phyloP scores from a whole-genome alignment of 2,113 vertebrate species.

The Bos indicus region DNA sequence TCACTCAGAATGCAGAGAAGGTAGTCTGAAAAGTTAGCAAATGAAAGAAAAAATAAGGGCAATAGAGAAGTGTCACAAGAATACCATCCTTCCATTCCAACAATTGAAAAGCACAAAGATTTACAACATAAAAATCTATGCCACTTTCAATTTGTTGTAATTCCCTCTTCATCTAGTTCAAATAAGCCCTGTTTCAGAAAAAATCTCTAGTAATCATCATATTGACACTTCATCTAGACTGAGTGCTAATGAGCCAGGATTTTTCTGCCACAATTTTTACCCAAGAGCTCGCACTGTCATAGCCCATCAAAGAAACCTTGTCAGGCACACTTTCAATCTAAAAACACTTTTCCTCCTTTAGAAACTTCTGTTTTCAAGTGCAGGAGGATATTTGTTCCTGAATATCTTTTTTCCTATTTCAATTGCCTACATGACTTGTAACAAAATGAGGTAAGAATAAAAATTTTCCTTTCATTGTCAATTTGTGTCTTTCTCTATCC shows the following conservation, averaged over 20 bases:
- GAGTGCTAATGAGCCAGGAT: conserved; percentile 57
- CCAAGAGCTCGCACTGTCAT: conserved; percentile 37
- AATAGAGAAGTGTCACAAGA: conserved; percentile 21
- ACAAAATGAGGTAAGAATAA: conserved; percentile 31
- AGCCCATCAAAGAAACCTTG: conserved; percentile 34
- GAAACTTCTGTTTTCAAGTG: background rate
- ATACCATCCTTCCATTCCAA: background rate
- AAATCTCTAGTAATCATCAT: conserved; percentile 54
- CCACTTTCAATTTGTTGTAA: conserved; percentile 59
- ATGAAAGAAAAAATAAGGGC: background rate
- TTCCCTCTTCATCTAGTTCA: conserved; percentile 63
- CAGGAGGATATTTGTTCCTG: conserved; percentile 37
- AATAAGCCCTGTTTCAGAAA: conserved; percentile 60
- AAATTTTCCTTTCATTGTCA: conserved; percentile 28
- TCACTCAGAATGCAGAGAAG: background rate
- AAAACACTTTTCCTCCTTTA: background rate
- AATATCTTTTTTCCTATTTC: conserved; percentile 35
- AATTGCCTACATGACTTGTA: conserved; percentile 18
- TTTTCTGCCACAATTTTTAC: conserved; percentile 51
- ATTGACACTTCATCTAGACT: conserved; percentile 60
- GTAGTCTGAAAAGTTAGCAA: background rate
- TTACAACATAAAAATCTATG: conserved; percentile 54
- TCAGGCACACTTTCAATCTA: conserved; percentile 19
- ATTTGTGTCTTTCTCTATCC: conserved; percentile 30
- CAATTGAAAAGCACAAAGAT: conserved; percentile 26